Base-by-base conservation (phyloP, 2,888 invertebrate species). In the Melanostoma mellinum region DNA sequence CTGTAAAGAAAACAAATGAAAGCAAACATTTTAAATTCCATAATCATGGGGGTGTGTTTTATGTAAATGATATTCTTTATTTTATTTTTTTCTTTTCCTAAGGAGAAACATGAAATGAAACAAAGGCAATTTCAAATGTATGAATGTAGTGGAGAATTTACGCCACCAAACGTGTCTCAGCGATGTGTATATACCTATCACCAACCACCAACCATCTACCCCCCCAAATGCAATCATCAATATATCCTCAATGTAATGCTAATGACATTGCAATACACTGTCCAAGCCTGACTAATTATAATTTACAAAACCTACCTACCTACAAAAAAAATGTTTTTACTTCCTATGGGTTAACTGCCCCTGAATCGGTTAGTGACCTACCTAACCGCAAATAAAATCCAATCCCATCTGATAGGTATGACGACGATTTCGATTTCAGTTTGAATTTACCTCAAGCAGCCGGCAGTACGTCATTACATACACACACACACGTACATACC, bases 1-100 rank as follows among this genome's bases (percentile, higher is more conserved):
- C 99, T 99, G 94, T 9, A 95, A 94, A 53, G 44, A 40, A 10
- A 53, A 65, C n/a, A 44, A 53, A 67, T 40, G 33, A 46, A n/a
- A 53, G n/a, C 4, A 53, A 20, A 20, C 0, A 20, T 20, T 20
- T 20, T 20, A 20, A 36, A 42, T 6, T 61, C 1, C 10, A 52
- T 33, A 35, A n/a, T 3, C 33, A 10, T 40, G 42, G 36, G 20
- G 10, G 42, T 33, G 38, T 53, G 36, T 40, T 4, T 4, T 8
- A 44, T 38, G 55, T 48, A 68, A 55, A 56, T 56, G 46, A 55
- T 36, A 60, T 68, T 67, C 50, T 44, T 42, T 20, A 61, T 58
- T n/a, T 1, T 9, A n/a, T 20, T 20, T 20, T 20, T 20, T 20
- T 20, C 1, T 20, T 20, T 20, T 20, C 20, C 20, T 20, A 20